Evolutionary conservation across 2,113 vertebrate genomes (phyloP).

Genomic region (Grammomys dolichurus): DNA sequence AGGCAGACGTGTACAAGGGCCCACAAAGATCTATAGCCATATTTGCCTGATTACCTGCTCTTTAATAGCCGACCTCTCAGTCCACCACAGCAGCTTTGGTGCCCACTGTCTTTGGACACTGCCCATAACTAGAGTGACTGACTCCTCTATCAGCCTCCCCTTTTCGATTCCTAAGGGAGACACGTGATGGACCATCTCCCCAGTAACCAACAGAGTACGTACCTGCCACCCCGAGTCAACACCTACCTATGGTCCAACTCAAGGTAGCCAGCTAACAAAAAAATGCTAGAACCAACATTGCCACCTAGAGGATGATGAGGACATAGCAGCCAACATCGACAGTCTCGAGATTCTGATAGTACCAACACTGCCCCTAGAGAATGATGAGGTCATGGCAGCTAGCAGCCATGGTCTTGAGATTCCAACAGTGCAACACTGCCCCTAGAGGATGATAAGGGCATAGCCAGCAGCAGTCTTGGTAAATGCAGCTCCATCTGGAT

Average conservation of each 20-base stretch:
- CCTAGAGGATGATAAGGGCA: not conserved
- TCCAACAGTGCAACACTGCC: not conserved
- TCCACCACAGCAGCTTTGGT: not conserved
- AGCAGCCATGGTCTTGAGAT: no score
- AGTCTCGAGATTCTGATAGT: not conserved
- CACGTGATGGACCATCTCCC: not conserved
- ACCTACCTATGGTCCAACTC: not conserved
- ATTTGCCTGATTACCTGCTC: rapidly evolving
- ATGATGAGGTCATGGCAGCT: no score
- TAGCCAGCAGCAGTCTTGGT: not conserved
- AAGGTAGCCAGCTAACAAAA: not conserved
- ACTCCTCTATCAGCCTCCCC: not conserved
- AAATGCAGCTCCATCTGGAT: rapidly evolving
- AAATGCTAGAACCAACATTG: no score
- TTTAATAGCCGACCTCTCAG: rapidly evolving
- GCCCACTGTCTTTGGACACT: not conserved
- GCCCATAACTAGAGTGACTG: no score
- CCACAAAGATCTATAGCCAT: rapidly evolving
- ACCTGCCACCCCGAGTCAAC: not conserved
- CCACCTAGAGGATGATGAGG: not conserved
- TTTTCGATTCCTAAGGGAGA: not conserved
- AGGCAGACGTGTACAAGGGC: rapidly evolving
- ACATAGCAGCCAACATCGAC: rapidly evolving
- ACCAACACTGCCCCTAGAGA: not conserved
- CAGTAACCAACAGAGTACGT: not conserved